Base-by-base conservation (phyloP, 2,797 vertebrate species). In the Pipistrellus pygmaeus region DNA sequence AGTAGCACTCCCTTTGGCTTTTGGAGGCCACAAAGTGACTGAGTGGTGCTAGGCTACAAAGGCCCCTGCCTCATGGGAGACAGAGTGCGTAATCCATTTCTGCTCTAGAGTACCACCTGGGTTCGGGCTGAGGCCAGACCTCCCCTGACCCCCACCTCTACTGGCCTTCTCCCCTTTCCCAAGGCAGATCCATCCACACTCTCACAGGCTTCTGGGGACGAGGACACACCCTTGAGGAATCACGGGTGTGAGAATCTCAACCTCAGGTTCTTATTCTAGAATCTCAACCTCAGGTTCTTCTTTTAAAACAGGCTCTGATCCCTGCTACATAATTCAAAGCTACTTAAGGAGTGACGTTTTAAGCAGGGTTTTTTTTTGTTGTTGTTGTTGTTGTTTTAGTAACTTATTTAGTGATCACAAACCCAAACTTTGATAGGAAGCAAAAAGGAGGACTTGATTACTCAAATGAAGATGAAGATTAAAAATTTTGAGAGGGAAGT, bases 391-490 rank as follows among this genome's bases (percentile, higher is more conserved):
- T 44, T 44, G n/a, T 72, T 92, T 92, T 6, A 85, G 35, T 73
- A 46, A 51, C 23, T 38, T n/a, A 11, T 83, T 93, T 90, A 44
- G 69, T 85, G 69, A 55, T 62, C 30, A 77, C 21, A 57, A 84
- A 21, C 32, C 44, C 46, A 77, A 94, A 72, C 3, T 60, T 88
- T 64, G 25, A 1, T 55, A 46, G 30, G 48, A 82, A 92, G 11
- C 44, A 25, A 84, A 75, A 57, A 57, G 23, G 17, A 78, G 10
- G 55, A 83, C 8, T 25, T 25, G 13, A 27, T 80, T 86, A 57
- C 12, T 83, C 25, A 75, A n/a, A 55, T 66, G 41, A 68, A 76
- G 13, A 25, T 30, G 9, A 90, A 60, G 38, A 78, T 62, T 44
- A 60, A 85, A 95, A 46, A 10, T n/a, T 27, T 38, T 38, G 13